Base-by-base conservation (phyloP, 2,797 vertebrate species). In the Capromys pilorides region DNA sequence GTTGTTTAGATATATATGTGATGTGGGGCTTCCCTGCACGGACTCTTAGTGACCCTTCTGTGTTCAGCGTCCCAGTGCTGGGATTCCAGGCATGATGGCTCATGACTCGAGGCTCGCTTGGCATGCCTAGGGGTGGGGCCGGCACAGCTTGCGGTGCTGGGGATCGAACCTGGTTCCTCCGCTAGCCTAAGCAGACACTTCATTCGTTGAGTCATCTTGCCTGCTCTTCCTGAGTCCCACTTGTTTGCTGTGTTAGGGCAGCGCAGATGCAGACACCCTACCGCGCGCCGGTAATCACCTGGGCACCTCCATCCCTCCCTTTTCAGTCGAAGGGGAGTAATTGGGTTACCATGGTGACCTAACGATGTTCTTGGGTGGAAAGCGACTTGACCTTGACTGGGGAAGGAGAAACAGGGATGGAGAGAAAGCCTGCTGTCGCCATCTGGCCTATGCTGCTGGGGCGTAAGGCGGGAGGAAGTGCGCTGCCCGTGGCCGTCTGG, bases 261-360 rank as follows among this genome's bases (percentile, higher is more conserved):
- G 36, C 36, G 19, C 78, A 61, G 12, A 59, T 3, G 24, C 16
- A 57, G 12, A 16, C 62, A 10, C 26, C 18, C 77, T 5, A 12
- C 36, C 19, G 12, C 10, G 9, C 9, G 9, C 13, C 3, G 24
- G 33, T 41, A 39, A 36, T 28, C 11, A 36, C 19, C 45, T 8
- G 11, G 6, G 26, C 36, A 18, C 16, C 62, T 36, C 24, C 6
- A 6, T 10, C 2, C 9, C 0, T 26, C 26, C 24, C 5, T 2
- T n/a, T 14, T 24, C 11, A 24, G 16, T 21, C 9, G 86, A 41
- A 9, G 4, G 14, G 54, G 33, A 22, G 33, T 39, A 3, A 2
- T 9, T 2, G 10, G 3, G 2, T 45, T 64, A 21, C 13, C 1
- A 8, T 31, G 5, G 12, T 28, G 21, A 9, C 5, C 24, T 28